phyloP scores from a whole-genome alignment of 2,113 vertebrate genomes.

The Sphaerodactylus townsendi region DNA sequence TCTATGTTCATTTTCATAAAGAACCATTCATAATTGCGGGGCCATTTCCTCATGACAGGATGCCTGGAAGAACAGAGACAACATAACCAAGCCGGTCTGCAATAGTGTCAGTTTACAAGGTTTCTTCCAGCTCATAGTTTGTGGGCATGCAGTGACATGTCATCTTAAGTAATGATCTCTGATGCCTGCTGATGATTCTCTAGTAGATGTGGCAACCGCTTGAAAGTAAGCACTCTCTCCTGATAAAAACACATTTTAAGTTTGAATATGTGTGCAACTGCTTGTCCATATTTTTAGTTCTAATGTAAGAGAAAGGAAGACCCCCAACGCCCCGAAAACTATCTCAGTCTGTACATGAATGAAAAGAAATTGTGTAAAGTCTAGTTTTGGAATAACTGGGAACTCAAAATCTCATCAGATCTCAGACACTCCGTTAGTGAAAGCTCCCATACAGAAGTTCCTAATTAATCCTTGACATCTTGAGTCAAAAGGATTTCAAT shows the following conservation, averaged over 20 bases:
- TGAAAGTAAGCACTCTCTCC: background rate
- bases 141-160: background rate
- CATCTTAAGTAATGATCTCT: background rate
- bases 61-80: slow-evolving; percentile 68
- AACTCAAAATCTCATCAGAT: background rate
- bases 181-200: background rate
- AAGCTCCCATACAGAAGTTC: too few species aligned
- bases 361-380: background rate
- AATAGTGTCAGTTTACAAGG: background rate
- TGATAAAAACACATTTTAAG: background rate
- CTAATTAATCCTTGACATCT: too few species aligned
- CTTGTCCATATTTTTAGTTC: background rate
- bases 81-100: slow-evolving; percentile 28
- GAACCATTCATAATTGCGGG: slow-evolving; percentile 78
- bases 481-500: too few species aligned
- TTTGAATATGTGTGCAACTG: background rate
- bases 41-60: slow-evolving; percentile 79
- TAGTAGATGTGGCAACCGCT: background rate
- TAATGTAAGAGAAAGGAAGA: background rate
- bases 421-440: too few species aligned
- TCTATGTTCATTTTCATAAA: slow-evolving; percentile 83
- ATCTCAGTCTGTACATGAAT: background rate
- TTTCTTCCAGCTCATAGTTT: slow-evolving; percentile 14
- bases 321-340: too few species aligned
- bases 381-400: background rate